phyloP scores from a whole-genome alignment of 2,113 vertebrate genomes.

The Heterotilapia buettikoferi region DNA sequence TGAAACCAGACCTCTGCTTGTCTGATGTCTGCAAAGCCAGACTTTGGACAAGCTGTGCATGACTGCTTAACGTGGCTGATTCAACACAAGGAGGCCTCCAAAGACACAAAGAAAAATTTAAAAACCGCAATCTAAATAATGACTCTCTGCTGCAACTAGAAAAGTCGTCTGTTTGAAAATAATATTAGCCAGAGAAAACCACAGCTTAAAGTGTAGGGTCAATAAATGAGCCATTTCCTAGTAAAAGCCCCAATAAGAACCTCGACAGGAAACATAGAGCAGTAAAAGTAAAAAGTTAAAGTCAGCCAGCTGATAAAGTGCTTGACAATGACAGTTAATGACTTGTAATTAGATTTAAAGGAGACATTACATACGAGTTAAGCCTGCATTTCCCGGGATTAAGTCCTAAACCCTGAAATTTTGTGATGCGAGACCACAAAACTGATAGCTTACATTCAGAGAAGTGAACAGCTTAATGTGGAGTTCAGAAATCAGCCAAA shows the following conservation, averaged over 20 bases:
- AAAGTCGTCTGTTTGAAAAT: constrained; percentile 28
- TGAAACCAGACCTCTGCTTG: constrained; percentile 62
- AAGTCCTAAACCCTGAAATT: not conserved
- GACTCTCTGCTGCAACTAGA: not conserved
- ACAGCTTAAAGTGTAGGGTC: not conserved
- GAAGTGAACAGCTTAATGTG: not conserved
- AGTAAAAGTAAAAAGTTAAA: not conserved
- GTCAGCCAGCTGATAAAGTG: not conserved
- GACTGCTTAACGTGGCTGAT: not conserved
- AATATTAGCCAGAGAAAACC: constrained; percentile 11
- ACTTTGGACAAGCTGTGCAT: constrained; percentile 3
- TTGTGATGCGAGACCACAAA: constrained; percentile 8
- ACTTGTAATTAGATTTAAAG: not conserved
- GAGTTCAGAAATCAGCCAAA: not conserved
- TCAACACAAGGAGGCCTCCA: constrained; percentile 14
- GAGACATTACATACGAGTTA: not conserved
- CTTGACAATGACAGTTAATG: not conserved
- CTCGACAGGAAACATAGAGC: constrained; percentile 7
- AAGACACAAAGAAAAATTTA: not conserved
- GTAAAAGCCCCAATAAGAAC: constrained; percentile 12
- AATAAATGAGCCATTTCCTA: constrained; percentile 19
- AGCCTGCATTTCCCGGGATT: not conserved
- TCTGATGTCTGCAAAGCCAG: not conserved
- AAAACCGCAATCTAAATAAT: constrained; percentile 22
- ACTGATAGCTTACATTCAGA: not conserved